A percentile compares a stretch with the other conserved stretches of the same genome.
phyloP scores from a whole-genome alignment of 2,797 vertebrate species.

The Falco novaeseelandiae region DNA sequence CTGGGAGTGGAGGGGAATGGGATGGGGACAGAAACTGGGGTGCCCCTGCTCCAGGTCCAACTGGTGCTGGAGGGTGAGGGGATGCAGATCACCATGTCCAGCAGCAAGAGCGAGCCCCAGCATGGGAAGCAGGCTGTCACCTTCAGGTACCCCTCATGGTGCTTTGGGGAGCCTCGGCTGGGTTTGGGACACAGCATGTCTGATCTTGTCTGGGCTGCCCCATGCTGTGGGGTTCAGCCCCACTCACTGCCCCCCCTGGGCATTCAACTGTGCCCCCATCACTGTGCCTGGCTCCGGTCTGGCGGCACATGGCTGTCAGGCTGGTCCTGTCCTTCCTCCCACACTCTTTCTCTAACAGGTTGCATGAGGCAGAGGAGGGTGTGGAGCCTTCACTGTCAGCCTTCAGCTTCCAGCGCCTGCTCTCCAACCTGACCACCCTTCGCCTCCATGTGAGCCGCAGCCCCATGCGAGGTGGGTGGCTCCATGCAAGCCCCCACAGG shows the following conservation, averaged over 20 bases:
- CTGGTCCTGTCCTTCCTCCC: background rate
- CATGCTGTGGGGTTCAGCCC: background rate
- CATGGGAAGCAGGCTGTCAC: conserved; percentile 54
- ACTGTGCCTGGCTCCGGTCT: rapidly evolving
- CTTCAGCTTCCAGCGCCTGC: conserved; percentile 85
- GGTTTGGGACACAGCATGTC: background rate
- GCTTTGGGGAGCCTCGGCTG: background rate
- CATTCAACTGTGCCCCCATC: background rate
- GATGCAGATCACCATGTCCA: conserved; percentile 66
- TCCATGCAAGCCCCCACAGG: rapidly evolving
- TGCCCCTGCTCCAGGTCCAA: conserved; percentile 63
- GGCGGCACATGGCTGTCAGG: rapidly evolving
- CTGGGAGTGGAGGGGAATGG: conserved; percentile 72
- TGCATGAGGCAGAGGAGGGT: conserved; percentile 80
- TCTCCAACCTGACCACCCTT: conserved; percentile 84
- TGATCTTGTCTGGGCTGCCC: background rate
- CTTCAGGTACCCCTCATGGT: conserved; percentile 75
- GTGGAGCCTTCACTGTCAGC: conserved; percentile 66
- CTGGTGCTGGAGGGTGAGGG: conserved; percentile 84
- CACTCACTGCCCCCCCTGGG: rapidly evolving
- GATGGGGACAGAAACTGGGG: background rate
- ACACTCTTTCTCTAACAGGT: conserved; percentile 57
- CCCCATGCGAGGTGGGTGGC: conserved; percentile 77
- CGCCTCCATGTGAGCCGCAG: conserved; percentile 75
- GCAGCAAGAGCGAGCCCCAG: background rate